These are phyloP conservation scores for Arrhamphus sclerolepis DNA, from an alignment of 2,797 vertebrate species.

Conservation along the genomic window DNA sequence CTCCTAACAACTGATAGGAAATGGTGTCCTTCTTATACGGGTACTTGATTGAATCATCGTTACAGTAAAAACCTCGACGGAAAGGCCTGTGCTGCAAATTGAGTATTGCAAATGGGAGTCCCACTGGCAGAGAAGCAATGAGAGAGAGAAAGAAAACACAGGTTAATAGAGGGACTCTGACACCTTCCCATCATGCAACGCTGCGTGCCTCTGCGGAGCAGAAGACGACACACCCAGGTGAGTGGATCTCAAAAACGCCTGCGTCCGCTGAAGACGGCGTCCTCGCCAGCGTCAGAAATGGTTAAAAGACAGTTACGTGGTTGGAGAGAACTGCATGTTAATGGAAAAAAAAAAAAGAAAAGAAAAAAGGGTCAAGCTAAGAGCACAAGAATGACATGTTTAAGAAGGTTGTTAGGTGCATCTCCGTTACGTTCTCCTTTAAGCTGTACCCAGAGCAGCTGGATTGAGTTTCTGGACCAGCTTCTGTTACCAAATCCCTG, in stretches of 20 bases:
- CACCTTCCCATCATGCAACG: conserved; percentile 46
- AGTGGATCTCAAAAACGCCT: background rate
- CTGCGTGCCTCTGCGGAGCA: conserved; percentile 5
- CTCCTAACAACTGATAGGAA: conserved; percentile 95
- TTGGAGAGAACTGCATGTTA: conserved; percentile 24
- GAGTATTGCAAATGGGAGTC: conserved; percentile 97
- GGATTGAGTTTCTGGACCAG: background rate
- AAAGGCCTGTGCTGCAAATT: conserved; percentile 87
- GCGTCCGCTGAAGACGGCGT: conserved; percentile 7
- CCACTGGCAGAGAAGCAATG: conserved; percentile 90
- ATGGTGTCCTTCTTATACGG: conserved; percentile 98
- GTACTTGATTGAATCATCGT: conserved; percentile 95
- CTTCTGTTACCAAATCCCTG: background rate
- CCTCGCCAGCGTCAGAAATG: conserved; percentile 26
- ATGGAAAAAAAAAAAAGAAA: conserved; percentile 12
- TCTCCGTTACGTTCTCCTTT: background rate
- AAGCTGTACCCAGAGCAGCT: background rate
- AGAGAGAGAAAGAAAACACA: conserved; percentile 61
- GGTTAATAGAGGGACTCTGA: conserved; percentile 41
- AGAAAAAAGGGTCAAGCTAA: conserved; percentile 1
- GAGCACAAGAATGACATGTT: conserved; percentile 14
- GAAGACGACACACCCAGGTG: conserved; percentile 6
- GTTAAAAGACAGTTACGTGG: conserved; percentile 25
- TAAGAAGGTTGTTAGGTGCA: background rate
- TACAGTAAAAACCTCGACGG: conserved; percentile 97